Conservation (phyloP, 2,888 invertebrate species). For the Drosophila imparisetae region DNA sequence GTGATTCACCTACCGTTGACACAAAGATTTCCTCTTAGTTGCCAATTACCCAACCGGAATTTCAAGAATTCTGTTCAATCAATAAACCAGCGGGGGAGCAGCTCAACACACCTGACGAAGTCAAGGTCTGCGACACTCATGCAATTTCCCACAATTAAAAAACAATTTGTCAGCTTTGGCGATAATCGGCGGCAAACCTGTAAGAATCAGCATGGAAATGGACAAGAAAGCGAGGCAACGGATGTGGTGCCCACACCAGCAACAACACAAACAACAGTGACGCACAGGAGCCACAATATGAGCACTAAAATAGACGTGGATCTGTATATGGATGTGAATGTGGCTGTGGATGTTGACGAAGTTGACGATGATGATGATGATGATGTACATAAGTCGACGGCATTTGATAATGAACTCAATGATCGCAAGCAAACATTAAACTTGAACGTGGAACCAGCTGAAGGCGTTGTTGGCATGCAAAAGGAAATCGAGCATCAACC, state of each 20-base stretch:
- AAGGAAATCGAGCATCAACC: slow-evolving; percentile 76
- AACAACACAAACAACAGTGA: slow-evolving; percentile 59
- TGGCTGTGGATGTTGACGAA: slow-evolving; percentile 26
- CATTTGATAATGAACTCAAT: slow-evolving; percentile 74
- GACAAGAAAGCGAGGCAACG: slow-evolving; percentile 28
- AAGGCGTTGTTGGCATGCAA: slow-evolving; percentile 58
- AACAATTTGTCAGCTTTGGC: slow-evolving; percentile 68
- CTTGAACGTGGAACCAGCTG: slow-evolving; percentile 62
- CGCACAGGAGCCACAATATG: slow-evolving; percentile 57
- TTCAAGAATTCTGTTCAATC: slow-evolving; percentile 36
- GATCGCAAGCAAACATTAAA: slow-evolving; percentile 63
- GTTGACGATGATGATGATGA: slow-evolving; percentile 18
- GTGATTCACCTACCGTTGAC: slow-evolving; percentile 36
- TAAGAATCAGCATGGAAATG: slow-evolving; percentile 45
- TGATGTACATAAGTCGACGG: slow-evolving; percentile 55
- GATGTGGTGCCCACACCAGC: slow-evolving; percentile 47
- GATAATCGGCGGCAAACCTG: slow-evolving; percentile 39
- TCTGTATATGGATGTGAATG: slow-evolving; percentile 13
- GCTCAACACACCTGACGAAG: slow-evolving; percentile 10
- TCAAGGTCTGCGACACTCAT: slow-evolving; percentile 23
- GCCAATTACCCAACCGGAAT: slow-evolving; percentile 52
- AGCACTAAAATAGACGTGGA: slow-evolving; percentile 62
- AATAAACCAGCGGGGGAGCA: slow-evolving; percentile 25
- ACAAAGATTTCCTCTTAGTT: slow-evolving; percentile 49
- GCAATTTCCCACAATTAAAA: slow-evolving; percentile 74